These are phyloP conservation scores for Sericinus montela DNA, from an alignment of 2,888 invertebrate species.

Conservation along the genomic window DNA sequence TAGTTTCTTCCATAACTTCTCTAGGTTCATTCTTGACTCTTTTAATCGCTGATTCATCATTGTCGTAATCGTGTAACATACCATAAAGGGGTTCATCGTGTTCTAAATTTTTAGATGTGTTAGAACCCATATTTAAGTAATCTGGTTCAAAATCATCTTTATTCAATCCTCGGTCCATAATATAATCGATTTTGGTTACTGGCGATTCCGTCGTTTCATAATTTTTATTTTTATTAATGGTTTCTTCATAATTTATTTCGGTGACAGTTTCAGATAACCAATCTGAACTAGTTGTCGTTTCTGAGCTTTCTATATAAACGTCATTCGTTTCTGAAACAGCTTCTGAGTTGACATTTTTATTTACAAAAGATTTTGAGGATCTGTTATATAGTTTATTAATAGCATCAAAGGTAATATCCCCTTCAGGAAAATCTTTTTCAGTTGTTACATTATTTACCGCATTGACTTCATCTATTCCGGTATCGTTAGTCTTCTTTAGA, in stretches of 20 bases:
- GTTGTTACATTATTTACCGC: constrained; percentile 15
- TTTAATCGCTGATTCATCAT: constrained; percentile 54
- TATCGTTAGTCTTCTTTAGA: constrained; percentile 33
- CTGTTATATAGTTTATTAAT: constrained; percentile 57
- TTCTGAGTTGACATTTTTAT: constrained; percentile 25
- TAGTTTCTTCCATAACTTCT: constrained; percentile 15
- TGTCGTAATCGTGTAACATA: constrained; percentile 58
- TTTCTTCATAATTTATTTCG: constrained; percentile 51
- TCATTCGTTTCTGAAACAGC: constrained; percentile 30
- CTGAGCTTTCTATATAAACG: constrained; percentile 25
- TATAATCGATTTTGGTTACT: constrained; percentile 46
- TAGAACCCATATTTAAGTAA: constrained; percentile 52
- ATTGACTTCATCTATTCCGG: constrained; percentile 24
- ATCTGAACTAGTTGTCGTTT: constrained; percentile 46
- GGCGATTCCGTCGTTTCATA: constrained; percentile 45
- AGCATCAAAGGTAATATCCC: constrained; percentile 59
- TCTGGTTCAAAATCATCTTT: constrained; percentile 68
- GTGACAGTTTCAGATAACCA: constrained; percentile 61
- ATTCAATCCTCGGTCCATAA: constrained; percentile 39
- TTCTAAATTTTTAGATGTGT: constrained; percentile 41
- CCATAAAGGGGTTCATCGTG: constrained; percentile 52
- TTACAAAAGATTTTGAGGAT: constrained; percentile 56
- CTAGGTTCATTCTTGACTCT: constrained; percentile 45
- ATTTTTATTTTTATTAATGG: constrained; percentile 46
- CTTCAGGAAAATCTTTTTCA: constrained; percentile 30